phyloP scores from a whole-genome alignment of 1,140 invertebrate genomes.

The Pseudomyrmex concolor region DNA sequence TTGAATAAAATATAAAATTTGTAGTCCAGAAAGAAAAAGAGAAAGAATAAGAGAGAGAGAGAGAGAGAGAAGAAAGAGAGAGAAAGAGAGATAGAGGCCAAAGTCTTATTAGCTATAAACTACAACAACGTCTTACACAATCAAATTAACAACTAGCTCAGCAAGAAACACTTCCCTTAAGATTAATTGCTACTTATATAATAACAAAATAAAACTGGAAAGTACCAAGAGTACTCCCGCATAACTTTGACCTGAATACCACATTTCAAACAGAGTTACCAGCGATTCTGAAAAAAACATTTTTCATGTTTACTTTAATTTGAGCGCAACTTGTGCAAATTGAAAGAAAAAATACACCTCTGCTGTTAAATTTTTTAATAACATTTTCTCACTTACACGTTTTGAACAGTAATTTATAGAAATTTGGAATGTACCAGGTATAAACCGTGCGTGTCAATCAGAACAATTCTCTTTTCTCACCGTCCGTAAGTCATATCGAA shows the following conservation, averaged over 20 bases:
- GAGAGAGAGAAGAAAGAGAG: too few species aligned
- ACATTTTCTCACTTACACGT: not conserved
- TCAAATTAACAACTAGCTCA: conserved; percentile 3
- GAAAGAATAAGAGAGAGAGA: too few species aligned
- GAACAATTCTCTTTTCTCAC: not conserved
- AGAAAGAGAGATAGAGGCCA: not conserved
- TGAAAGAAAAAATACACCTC: not conserved
- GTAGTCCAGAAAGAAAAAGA: too few species aligned
- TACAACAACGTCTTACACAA: conserved; percentile 1
- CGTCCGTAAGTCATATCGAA: not conserved
- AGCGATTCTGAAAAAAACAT: conserved; percentile 9
- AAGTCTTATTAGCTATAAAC: conserved; percentile 42
- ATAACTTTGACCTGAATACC: conserved; percentile 31
- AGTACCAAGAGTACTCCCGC: not conserved
- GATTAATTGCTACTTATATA: conserved; percentile 34
- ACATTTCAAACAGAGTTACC: conserved; percentile 11
- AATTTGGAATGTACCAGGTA: not conserved
- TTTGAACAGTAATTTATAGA: not conserved
- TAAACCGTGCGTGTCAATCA: not conserved
- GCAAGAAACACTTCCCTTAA: conserved; percentile 25
- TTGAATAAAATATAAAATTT: conserved; percentile 51
- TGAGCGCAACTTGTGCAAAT: conserved; percentile 16
- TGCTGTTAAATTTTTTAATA: conserved; percentile 1
- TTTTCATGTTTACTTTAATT: conserved; percentile 28
- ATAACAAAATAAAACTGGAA: conserved; percentile 40